phyloP scores from a whole-genome alignment of 2,113 vertebrate genomes.

The Suncus etruscus region DNA sequence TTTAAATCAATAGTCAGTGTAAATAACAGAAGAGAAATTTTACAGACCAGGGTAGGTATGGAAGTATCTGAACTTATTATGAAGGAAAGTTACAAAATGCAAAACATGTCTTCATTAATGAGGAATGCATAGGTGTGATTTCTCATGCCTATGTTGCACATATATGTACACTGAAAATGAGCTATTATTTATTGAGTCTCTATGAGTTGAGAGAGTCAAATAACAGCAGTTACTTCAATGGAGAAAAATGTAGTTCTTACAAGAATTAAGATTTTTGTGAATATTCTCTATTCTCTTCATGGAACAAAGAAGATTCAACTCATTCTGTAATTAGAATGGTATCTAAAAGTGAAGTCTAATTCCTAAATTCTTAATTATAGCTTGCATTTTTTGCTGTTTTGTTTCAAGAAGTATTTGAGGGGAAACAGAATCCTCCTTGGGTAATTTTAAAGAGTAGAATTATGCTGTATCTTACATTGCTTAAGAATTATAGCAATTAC shows the following conservation, averaged over 20 bases:
- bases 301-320: slow-evolving; percentile 16
- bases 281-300: not conserved
- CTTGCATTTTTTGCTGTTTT: slow-evolving; percentile 31
- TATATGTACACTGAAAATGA: not conserved
- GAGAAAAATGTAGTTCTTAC: not conserved
- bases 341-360: slow-evolving; percentile 39
- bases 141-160: not conserved
- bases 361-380: slow-evolving; percentile 32
- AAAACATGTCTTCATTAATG: not conserved
- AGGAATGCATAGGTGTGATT: not conserved
- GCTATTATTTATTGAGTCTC: not conserved
- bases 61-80: slow-evolving; percentile 20
- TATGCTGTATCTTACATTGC: not conserved
- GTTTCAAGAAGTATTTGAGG: slow-evolving; percentile 24
- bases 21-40: slow-evolving; percentile 38
- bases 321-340: not conserved
- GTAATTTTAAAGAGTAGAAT: slow-evolving; percentile 11
- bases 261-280: slow-evolving; percentile 38
- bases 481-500: not conserved
- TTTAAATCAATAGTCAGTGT: slow-evolving; percentile 64
- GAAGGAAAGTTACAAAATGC: slow-evolving; percentile 14
- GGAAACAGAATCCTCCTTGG: not conserved
- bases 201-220: not conserved
- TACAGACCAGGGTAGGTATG: slow-evolving; percentile 23
- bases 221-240: not conserved